Percentiles rank a stretch among this genome's conserved stretches.
These are phyloP conservation scores for Lota lota DNA, from an alignment of 2,113 vertebrate genomes.

Conservation along the genomic window DNA sequence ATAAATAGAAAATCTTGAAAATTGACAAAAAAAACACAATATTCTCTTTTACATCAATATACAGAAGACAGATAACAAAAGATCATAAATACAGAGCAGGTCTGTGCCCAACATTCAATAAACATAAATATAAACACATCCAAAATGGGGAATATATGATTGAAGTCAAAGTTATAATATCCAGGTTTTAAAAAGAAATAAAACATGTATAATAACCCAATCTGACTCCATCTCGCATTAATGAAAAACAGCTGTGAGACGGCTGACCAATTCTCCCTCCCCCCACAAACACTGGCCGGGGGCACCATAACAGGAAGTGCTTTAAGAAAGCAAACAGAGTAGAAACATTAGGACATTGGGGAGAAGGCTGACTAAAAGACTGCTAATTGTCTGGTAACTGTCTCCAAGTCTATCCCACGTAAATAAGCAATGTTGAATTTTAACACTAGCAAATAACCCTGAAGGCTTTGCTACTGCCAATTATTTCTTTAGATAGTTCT, in stretches of 20 bases:
- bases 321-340: neutral
- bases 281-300: slow-evolving; percentile 22
- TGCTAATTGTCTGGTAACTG: too few species aligned
- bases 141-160: slow-evolving; percentile 40
- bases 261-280: neutral
- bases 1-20: slow-evolving; percentile 61
- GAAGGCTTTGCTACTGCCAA: too few species aligned
- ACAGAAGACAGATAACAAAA: slow-evolving; percentile 53
- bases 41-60: slow-evolving; percentile 60
- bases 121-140: slow-evolving; percentile 50
- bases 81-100: slow-evolving; percentile 59
- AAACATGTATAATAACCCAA: slow-evolving; percentile 41
- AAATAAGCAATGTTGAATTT: too few species aligned
- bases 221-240: neutral
- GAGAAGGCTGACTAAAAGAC: neutral
- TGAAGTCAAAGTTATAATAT: slow-evolving; percentile 22
- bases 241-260: too few species aligned
- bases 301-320: slow-evolving; percentile 32
- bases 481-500: too few species aligned
- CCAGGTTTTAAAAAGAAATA: slow-evolving; percentile 9
- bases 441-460: too few species aligned
- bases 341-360: slow-evolving; percentile 2
- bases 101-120: slow-evolving; percentile 52
- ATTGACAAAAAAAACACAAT: slow-evolving; percentile 53
- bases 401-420: too few species aligned